Base-by-base conservation (phyloP, 2,113 vertebrate genomes). In the Zosterops lateralis region DNA sequence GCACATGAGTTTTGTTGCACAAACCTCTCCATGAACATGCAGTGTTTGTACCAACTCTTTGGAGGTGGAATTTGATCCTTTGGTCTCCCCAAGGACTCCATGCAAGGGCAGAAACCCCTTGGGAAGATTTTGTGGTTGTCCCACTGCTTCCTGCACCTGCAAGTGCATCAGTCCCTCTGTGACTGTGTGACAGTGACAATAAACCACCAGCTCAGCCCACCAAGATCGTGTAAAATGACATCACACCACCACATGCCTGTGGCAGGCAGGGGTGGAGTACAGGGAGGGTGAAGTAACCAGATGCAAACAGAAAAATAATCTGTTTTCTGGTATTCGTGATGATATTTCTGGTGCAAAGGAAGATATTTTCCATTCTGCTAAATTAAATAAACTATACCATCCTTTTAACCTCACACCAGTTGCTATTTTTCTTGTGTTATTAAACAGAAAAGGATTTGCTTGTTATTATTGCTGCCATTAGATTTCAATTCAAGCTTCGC, bases 81-180 rank as follows among this genome's bases (percentile, higher is more conserved):
- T 10, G 22, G 10, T 60, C 54, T 53, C 28, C 45, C 42, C 67
- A 34, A 7, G 36, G 68, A 26, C 42, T 11, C 36, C 31, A 31
- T 1, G 0, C 16, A 28, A 36, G 56, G 36, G n/a, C 42, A 57
- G 89, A 50, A 88, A 38, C 28, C 26, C 32, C 17, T 18, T 26
- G 71, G 32, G 40, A 65, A 91, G 48, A 28, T 22, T 70, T 31
- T 42, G 45, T 15, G 32, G 54, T 34, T 32, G 17, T 48, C 26
- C 57, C 24, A 17, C 64, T 0, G 0, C 44, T 47, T 50, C 36
- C 42, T 7, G 4, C 8, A 29, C 14, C 28, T 6, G 5, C 42
- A 32, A 50, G 42, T 54, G 20, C 50, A 34, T 47, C 73, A 15
- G 25, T 21, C 56, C 44, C 28, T 61, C 61, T 45, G 42, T 24